phyloP scores from a whole-genome alignment of 2,113 vertebrate species.

The Aplodontia rufa region DNA sequence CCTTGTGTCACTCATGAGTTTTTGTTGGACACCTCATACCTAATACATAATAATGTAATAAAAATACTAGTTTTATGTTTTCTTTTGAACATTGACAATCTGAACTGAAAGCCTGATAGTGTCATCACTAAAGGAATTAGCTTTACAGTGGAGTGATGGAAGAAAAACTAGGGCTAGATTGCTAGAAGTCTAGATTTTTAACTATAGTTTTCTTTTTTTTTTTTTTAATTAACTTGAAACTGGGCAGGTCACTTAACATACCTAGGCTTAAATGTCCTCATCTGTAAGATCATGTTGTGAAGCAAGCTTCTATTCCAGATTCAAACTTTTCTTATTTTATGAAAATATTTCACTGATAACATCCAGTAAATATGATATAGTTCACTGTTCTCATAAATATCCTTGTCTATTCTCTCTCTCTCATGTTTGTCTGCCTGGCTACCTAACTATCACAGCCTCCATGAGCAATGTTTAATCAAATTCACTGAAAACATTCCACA shows the following conservation, averaged over 20 bases:
- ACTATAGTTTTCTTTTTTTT: neutral
- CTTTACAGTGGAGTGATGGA: neutral
- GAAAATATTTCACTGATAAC: neutral
- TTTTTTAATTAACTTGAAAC: neutral
- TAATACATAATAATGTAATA: no score
- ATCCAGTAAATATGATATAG: neutral
- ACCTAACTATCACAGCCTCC: neutral
- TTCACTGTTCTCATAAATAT: neutral
- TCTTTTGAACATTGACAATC: constrained; percentile 26
- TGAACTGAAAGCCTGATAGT: neutral
- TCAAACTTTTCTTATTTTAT: neutral
- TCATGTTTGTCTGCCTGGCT: neutral
- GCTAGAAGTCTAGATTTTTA: neutral
- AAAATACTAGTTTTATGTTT: constrained; percentile 5
- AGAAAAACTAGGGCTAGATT: neutral
- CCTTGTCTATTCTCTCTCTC: neutral
- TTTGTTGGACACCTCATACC: no score
- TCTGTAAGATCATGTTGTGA: neutral
- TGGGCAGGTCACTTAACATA: neutral
- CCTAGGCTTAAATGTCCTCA: neutral
- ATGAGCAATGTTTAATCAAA: neutral
- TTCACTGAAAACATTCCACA: neutral
- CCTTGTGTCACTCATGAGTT: no score
- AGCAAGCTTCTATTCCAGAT: neutral
- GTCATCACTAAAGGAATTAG: neutral